Base-by-base conservation (phyloP, 2,113 vertebrate genomes). In the Rhinolophus sinicus region DNA sequence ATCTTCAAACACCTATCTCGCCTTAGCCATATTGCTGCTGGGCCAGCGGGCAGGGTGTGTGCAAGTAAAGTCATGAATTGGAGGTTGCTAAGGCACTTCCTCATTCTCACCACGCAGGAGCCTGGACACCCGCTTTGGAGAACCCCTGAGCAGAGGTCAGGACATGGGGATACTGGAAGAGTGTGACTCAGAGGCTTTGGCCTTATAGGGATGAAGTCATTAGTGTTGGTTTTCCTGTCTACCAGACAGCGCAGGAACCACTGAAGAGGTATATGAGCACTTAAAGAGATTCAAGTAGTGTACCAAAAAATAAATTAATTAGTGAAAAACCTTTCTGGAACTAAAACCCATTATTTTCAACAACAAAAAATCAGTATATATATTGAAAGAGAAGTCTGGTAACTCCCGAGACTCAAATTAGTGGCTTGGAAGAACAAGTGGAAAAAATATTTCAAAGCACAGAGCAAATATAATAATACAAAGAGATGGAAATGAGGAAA, bases 401-500 rank as follows among this genome's bases (percentile, higher is more conserved):
- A 58, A 50, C 72, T n/a, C 88, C 76, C 1, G 15, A 88, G 60
- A 88, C 81, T 97, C 70, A 81, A 54, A 72, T 94, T 78, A 88
- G 95, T 95, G 96, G 95, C 67, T 97, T 97, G 97, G 97, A 97
- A 91, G 76, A 90, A 84, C 26, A 90, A 85, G 40, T 85, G 97
- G 97, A 97, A 97, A 97, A 90, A 96, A 75, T 88, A 96, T 70
- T 95, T 97, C 96, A 93, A 97, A 97, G 93, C 96, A 84, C 26
- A 72, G 72, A 88, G 85, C 24, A 95, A 94, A 88, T 44, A 44
- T 44, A 44, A 44, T 94, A 94, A 84, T 90, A 90, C 52, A 72
- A 94, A 95, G 83, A 93, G 75, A 96, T 80, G 84, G 90, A 97
- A 96, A 94, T 81, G 54, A 95, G 88, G 87, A 90, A 94, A 95